Evolutionary conservation across 2,888 invertebrate species (phyloP).

Genomic region (Liodrosophila aerea): DNA sequence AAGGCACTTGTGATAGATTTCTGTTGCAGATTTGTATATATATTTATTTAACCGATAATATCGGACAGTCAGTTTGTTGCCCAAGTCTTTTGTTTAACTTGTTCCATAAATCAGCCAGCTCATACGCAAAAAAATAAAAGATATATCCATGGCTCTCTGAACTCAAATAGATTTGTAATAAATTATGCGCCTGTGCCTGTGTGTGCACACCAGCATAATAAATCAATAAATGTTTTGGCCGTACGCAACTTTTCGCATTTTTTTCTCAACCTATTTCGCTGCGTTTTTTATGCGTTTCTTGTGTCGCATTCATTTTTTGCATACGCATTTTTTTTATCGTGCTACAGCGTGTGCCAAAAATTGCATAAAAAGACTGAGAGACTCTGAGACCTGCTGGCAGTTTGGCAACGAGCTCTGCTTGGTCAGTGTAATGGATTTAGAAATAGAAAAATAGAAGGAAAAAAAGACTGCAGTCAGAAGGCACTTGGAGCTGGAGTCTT

Average conservation of each 20-base stretch:
- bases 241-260: constrained; percentile 63
- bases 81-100: constrained; percentile 67
- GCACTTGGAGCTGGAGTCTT: too few relatives aligned
- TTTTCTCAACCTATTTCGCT: constrained; percentile 1
- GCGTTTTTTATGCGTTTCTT: constrained; percentile 19
- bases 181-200: constrained; percentile 58
- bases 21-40: too few relatives aligned
- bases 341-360: constrained; percentile 65
- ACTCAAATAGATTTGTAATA: constrained; percentile 71
- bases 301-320: constrained; percentile 43
- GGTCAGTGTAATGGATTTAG: not conserved
- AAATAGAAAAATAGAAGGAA: not conserved
- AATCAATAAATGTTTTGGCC: constrained; percentile 68
- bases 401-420: constrained; percentile 12
- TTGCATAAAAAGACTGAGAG: constrained; percentile 27
- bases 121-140: constrained; percentile 34
- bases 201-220: constrained; percentile 52
- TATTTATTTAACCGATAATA: too few relatives aligned
- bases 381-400: not conserved
- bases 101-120: constrained; percentile 49
- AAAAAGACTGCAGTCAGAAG: not conserved
- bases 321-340: constrained; percentile 44
- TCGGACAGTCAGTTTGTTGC: constrained; percentile 52
- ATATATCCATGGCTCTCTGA: constrained; percentile 1
- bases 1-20: too few relatives aligned